These are phyloP conservation scores for Pheosia tremula DNA, from an alignment of 2,888 invertebrate genomes.

Conservation along the genomic window DNA sequence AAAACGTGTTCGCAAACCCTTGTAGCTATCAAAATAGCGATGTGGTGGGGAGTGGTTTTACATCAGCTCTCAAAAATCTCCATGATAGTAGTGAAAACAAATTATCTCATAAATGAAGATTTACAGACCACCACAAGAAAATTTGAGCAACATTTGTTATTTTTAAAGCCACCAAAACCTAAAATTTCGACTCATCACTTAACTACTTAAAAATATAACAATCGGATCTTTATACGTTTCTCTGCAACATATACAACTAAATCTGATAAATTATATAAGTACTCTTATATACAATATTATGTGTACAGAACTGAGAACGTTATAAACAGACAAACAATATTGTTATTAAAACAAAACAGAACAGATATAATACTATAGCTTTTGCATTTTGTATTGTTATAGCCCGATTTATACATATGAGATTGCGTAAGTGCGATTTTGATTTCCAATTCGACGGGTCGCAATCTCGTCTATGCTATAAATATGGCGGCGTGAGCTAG, in stretches of 20 bases:
- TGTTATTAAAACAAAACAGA: neutral
- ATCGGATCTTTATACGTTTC: neutral
- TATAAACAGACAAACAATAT: neutral
- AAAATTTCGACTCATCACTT: neutral
- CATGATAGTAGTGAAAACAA: too few species aligned
- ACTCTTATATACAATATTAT: neutral
- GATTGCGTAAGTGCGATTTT: too few species aligned
- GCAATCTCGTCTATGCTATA: too few species aligned
- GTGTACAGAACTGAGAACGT: neutral
- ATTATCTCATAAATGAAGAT: too few species aligned
- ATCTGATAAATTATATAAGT: neutral
- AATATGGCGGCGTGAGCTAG: too few species aligned
- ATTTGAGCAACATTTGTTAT: neutral
- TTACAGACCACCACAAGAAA: neutral
- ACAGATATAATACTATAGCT: neutral
- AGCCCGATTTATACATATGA: neutral
- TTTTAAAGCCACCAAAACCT: slow-evolving; percentile 1
- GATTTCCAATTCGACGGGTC: too few species aligned
- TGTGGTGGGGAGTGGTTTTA: too few species aligned
- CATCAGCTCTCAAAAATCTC: too few species aligned
- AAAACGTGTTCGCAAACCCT: too few species aligned
- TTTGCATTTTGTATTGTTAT: neutral
- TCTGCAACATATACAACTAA: neutral
- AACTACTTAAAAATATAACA: neutral
- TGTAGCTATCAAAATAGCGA: too few species aligned